These are phyloP conservation scores for Ametastegia equiseti DNA, from an alignment of 2,888 invertebrate genomes.

Conservation along the genomic window DNA sequence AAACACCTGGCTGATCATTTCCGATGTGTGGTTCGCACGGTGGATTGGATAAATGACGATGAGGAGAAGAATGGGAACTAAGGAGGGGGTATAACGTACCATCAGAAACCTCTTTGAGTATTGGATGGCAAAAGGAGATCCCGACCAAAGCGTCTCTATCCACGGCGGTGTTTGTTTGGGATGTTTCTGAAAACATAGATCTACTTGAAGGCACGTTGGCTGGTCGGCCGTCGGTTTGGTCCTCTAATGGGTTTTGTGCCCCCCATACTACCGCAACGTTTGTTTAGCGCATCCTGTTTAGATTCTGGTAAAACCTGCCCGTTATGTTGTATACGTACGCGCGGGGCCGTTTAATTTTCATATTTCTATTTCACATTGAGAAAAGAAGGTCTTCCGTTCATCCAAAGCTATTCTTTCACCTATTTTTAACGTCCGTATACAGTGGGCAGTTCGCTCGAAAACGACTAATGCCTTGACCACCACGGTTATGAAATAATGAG, in stretches of 20 bases:
- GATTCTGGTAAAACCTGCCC: conserved; percentile 31
- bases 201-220: conserved; percentile 41
- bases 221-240: conserved; percentile 34
- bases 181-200: conserved; percentile 47
- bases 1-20: background rate
- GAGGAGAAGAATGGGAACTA: background rate
- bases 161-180: conserved; percentile 42
- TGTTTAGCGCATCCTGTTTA: conserved; percentile 45
- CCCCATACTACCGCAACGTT: conserved; percentile 36
- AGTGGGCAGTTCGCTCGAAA: too few relatives aligned
- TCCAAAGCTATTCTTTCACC: too few relatives aligned
- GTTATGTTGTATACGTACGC: background rate
- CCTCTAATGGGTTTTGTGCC: conserved; percentile 45
- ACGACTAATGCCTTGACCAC: background rate
- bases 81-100: background rate
- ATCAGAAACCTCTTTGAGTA: conserved; percentile 39
- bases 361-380: background rate
- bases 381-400: too few relatives aligned
- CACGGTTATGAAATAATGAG: conserved; percentile 72
- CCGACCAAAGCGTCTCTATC: conserved; percentile 43
- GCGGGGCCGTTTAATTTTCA: background rate
- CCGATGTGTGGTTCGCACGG: background rate
- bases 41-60: too few relatives aligned
- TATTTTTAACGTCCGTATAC: too few relatives aligned
- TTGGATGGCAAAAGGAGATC: conserved; percentile 31